A percentile compares a stretch with the other conserved stretches of the same genome.
Evolutionary conservation across 92 coral and sea anemone genomes (phyloP).

Genomic region (Phymanthus crucifer): DNA sequence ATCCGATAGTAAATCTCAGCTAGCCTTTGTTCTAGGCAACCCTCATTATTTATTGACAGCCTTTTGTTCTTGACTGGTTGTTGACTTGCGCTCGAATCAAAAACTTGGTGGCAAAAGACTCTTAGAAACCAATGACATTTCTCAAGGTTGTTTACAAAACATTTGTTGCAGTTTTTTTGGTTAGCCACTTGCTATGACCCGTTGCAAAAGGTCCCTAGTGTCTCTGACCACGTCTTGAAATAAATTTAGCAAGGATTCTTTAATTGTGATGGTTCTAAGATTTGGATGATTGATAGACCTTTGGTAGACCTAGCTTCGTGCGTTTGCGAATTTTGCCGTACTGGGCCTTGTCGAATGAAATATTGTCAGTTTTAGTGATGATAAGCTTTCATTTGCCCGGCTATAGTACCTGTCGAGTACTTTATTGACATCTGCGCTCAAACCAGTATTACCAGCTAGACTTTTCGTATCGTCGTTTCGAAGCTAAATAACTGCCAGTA

Average conservation of each 20-base stretch:
- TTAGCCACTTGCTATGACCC: conserved; percentile 36
- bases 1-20: neutral
- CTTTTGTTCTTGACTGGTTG: conserved; percentile 56
- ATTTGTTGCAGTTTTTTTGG: neutral
- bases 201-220: conserved; percentile 15
- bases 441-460: too few relatives aligned
- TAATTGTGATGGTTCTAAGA: neutral
- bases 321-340: too few relatives aligned
- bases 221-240: conserved; percentile 27
- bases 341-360: too few relatives aligned
- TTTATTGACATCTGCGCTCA: too few relatives aligned
- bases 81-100: conserved; percentile 25
- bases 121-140: conserved; percentile 19
- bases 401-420: too few relatives aligned
- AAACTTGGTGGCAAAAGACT: conserved; percentile 18
- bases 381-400: too few relatives aligned
- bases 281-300: too few relatives aligned
- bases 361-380: too few relatives aligned
- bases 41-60: conserved; percentile 53
- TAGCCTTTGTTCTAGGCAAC: conserved; percentile 49
- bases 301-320: too few relatives aligned
- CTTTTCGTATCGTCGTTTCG: too few relatives aligned
- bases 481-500: too few relatives aligned
- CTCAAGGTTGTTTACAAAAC: conserved; percentile 6
- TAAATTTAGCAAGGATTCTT: neutral